These are phyloP conservation scores for Spea hammondii DNA, from an alignment of 2,797 vertebrate species.

Conservation along the genomic window DNA sequence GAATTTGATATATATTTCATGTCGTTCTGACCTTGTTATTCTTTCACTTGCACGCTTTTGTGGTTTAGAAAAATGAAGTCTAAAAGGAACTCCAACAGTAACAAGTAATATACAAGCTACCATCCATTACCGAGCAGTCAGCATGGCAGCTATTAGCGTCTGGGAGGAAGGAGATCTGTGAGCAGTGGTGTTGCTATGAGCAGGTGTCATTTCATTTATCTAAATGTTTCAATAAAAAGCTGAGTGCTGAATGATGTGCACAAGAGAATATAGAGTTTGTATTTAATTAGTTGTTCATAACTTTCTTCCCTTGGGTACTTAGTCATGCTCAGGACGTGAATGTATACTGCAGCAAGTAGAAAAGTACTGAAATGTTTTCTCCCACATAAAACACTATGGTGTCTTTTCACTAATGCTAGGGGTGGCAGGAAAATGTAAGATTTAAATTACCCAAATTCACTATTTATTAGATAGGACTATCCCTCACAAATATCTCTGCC, in stretches of 20 bases:
- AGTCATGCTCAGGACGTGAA: too few species aligned
- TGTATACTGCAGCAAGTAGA: too few species aligned
- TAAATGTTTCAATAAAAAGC: conserved; percentile 33
- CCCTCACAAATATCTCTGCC: too few species aligned
- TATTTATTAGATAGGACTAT: too few species aligned
- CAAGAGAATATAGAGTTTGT: too few species aligned
- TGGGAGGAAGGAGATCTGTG: conserved; percentile 30
- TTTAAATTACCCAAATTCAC: too few species aligned
- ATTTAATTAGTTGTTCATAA: too few species aligned
- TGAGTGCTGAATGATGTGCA: background rate
- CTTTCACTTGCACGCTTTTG: conserved; percentile 45
- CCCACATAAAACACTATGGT: too few species aligned
- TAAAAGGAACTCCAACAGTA: conserved; percentile 43
- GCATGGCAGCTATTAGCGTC: conserved; percentile 43
- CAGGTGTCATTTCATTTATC: conserved; percentile 43
- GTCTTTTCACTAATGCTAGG: too few species aligned
- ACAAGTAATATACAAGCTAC: conserved; percentile 38
- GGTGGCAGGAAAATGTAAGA: too few species aligned
- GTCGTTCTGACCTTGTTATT: conserved; percentile 49
- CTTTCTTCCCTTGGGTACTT: too few species aligned
- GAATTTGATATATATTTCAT: conserved; percentile 37
- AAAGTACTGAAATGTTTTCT: too few species aligned
- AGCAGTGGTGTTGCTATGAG: conserved; percentile 32
- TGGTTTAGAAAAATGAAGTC: conserved; percentile 46
- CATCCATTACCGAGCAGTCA: conserved; percentile 43